Base-by-base conservation (phyloP, 2,797 vertebrate species). In the Pyrocephalus nanus region DNA sequence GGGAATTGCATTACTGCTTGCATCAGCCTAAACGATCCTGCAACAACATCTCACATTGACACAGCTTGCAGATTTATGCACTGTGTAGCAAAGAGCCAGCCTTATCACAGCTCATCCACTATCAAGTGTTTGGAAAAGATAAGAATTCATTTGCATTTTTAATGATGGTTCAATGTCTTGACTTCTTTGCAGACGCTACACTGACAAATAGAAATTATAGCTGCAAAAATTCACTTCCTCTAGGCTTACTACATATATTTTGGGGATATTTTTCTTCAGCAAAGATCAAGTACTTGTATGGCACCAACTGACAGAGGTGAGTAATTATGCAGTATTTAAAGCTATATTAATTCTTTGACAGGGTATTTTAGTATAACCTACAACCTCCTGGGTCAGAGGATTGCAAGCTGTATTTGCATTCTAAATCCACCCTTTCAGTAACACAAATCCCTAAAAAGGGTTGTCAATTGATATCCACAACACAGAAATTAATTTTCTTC, bases 101-200 rank as follows among this genome's bases (percentile, higher is more conserved):
- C 96, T 98, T 98, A 98, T 98, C 97, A 97, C 96, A 97, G 97
- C 96, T 97, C 97, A 97, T 96, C 97, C 97, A 96, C 97, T 97
- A 98, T 98, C 98, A 98, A 97, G 97, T 98, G 98, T 97, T 98
- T 97, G 94, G 96, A 98, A 96, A 97, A 98, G 98, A 98, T 98
- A 98, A 98, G 98, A 97, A 97, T 93, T 93, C 89, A 98, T 98
- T 98, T 98, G 93, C 97, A 97, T 96, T 96, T 96, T 95, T 96
- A 97, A 96, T 96, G 91, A 96, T 55, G 40, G 90, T 75, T 95
- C 81, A 54, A 81, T 89, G 72, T 95, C 95, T 96, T 93, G 76
- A 87, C 84, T 93, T 94, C 77, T 96, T 80, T 89, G 67, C 69
- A 96, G 85, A 96, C 79, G 82, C 57, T 72, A 53, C 69, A 86